Evolutionary conservation across 2,113 vertebrate genomes (phyloP).

Genomic region (Lamprotornis superbus): DNA sequence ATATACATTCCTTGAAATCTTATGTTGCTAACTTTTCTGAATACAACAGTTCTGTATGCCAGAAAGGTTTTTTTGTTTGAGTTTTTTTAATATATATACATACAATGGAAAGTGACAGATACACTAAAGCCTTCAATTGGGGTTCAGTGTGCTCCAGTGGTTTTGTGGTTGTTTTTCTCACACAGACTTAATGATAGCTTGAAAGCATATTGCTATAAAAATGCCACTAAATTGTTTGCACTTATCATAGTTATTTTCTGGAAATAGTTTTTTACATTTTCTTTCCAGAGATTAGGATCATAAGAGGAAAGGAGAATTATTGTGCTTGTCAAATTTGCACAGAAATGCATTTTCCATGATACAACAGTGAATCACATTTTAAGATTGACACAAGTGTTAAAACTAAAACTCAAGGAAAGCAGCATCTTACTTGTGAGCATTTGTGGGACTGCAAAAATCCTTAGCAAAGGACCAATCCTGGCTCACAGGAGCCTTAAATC

Average conservation of each 20-base stretch:
- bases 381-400: neutral
- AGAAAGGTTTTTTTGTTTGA: neutral
- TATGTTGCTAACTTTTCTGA: neutral
- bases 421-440: neutral
- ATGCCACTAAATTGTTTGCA: slow-evolving; percentile 18
- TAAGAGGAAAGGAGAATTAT: neutral
- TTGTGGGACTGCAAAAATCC: neutral
- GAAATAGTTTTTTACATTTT: neutral
- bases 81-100: neutral
- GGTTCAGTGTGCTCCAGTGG: neutral
- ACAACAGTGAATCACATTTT: slow-evolving; percentile 7
- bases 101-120: neutral
- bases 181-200: neutral
- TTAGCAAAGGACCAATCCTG: neutral
- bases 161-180: slow-evolving; percentile 13
- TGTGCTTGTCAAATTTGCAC: neutral
- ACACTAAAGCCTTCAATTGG: neutral
- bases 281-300: neutral
- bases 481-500: neutral
- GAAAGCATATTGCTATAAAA: neutral
- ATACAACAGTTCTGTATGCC: neutral
- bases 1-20: neutral
- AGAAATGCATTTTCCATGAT: neutral
- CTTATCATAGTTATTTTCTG: slow-evolving; percentile 17
- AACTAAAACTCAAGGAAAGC: neutral